These are phyloP conservation scores for Platorchestia sp. DNA, from an alignment of 1,140 invertebrate genomes.

Conservation along the genomic window DNA sequence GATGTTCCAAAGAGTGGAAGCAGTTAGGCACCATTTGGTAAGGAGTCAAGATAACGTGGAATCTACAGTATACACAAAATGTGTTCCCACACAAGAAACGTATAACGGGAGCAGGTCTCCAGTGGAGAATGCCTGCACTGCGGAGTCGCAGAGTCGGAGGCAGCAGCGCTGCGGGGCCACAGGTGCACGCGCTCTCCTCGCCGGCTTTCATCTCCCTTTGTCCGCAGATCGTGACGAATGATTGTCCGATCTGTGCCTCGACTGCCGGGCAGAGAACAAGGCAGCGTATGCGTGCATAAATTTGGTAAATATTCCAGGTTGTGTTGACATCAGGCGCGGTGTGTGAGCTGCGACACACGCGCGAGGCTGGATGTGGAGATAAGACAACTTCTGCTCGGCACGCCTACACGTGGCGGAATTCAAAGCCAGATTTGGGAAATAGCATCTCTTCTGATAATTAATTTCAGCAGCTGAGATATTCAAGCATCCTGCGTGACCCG, in stretches of 20 bases:
- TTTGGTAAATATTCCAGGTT: neutral
- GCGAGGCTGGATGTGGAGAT: no score
- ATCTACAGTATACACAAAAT: no score
- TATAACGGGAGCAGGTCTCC: neutral
- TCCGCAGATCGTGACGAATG: neutral
- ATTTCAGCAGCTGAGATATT: no score
- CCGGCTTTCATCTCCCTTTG: neutral
- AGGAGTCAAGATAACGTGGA: no score
- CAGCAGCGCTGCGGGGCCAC: no score
- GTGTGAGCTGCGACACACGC: neutral
- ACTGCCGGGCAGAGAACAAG: neutral
- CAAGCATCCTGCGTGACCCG: no score
- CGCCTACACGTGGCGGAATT: no score
- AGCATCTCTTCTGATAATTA: no score
- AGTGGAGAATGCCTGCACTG: neutral
- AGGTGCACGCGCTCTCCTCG: neutral
- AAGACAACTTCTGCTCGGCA: no score
- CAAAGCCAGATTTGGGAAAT: no score
- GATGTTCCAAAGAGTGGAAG: no score
- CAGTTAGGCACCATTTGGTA: no score
- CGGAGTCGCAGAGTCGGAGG: neutral
- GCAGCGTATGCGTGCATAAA: neutral
- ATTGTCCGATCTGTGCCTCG: constrained; percentile 5
- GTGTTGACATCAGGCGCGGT: neutral
- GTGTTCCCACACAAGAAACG: neutral